Evolutionary conservation across 1,140 invertebrate species (phyloP), one percentile per base, ranked within the genome.

Genomic region (Chionoecetes opilio): DNA sequence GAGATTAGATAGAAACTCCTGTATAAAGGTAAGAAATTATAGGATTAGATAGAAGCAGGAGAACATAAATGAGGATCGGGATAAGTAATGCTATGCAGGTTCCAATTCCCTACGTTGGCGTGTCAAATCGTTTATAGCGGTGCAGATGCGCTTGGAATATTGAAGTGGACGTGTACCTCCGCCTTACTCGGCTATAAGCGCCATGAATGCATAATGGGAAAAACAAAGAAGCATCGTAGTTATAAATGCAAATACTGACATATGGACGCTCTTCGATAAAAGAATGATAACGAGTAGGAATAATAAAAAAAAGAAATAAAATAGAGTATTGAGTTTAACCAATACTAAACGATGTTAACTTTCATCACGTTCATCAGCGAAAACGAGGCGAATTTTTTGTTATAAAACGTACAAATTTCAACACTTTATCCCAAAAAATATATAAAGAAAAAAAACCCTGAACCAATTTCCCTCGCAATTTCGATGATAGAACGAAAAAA

Each of bases 81-180:
- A n/a, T 3, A 5, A 26, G 63, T 75, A 75, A 75, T 75, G 63
- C 63, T 75, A 75, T 75, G 63, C 63, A 75, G 63, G 63, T 75
- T 75, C 63, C 21, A n/a, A 75, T 75, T 21, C 63, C 21, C 63
- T n/a, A n/a, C 63, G 63, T n/a, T 8, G 63, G 63, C n/a, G 63
- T 75, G 63, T 75, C 63, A 75, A 75, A 75, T 75, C 63, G 63
- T 75, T 75, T 75, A 75, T 75, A 75, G 63, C 63, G 63, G 11
- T n/a, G 63, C 63, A 75, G 63, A 75, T 75, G 63, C 63, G 63
- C n/a, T 75, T n/a, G n/a, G 63, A 75, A 75, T 75, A 75, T n/a
- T n/a, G n/a, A 75, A 75, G 63, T 75, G 63, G 63, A 75, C 63
- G 63, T 75, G 6, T 21, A 3, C 63, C 63, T 75, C n/a, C 63